A percentile compares a stretch with the other conserved stretches of the same genome.
These are phyloP conservation scores for Amblyraja radiata DNA, from an alignment of 2,797 vertebrate genomes.

Conservation along the genomic window DNA sequence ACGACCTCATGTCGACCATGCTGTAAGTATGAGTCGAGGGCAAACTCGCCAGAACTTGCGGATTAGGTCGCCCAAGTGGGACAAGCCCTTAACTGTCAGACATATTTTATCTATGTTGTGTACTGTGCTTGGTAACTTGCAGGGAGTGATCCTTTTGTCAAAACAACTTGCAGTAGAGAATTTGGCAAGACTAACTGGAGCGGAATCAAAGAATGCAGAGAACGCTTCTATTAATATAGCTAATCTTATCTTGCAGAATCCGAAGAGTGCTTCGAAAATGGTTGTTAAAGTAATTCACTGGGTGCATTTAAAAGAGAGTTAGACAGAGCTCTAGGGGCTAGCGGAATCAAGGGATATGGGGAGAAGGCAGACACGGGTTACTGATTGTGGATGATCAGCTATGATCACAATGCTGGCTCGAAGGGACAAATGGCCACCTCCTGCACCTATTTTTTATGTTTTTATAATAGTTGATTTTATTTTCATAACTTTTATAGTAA, in stretches of 20 bases:
- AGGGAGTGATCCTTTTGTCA: not conserved
- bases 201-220: not conserved
- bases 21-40: too few relatives aligned
- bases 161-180: not conserved
- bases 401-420: too few relatives aligned
- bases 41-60: too few relatives aligned
- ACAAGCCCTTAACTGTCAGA: not conserved
- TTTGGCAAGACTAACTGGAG: not conserved
- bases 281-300: not conserved
- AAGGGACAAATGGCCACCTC: too few relatives aligned
- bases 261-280: not conserved
- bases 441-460: too few relatives aligned
- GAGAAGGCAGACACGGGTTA: too few relatives aligned
- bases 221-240: not conserved
- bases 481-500: not conserved
- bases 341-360: too few relatives aligned
- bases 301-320: too few relatives aligned
- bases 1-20: too few relatives aligned
- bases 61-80: too few relatives aligned
- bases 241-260: not conserved
- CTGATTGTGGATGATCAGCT: too few relatives aligned
- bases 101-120: not conserved
- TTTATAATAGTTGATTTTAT: not conserved
- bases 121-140: not conserved
- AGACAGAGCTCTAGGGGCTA: too few relatives aligned